Base-by-base conservation (phyloP, 2,888 invertebrate genomes). In the Lasioglossum calceatum region DNA sequence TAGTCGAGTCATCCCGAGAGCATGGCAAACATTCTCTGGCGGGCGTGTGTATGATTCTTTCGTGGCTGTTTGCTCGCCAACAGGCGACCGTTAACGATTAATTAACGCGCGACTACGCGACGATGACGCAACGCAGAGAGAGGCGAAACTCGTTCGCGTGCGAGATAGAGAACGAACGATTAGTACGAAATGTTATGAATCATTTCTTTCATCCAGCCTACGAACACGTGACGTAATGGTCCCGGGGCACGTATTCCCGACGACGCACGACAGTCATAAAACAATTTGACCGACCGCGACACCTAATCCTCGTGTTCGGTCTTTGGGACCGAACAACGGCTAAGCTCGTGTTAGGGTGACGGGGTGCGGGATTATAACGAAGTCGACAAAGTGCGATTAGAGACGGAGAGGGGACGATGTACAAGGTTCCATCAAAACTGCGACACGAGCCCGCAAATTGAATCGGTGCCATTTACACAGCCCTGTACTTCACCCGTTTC, bases 271-370 rank as follows among this genome's bases (percentile, higher is more conserved):
- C 61, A 27, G 61, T 27, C 61, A 27, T 61, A 27, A 61, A 61
- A 61, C 61, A 61, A 61, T 61, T 61, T 27, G 61, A 61, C 27
- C 61, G 61, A 27, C 61, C 61, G 61, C 61, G 61, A 61, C 61
- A 27, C 61, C 61, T 61, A 61, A 61, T 61, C 61, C 61, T 27
- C 61, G 61, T 61, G 61, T 61, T 61, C 61, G 61, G 61, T 61
- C 61, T 61, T 61, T 61, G 61, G 61, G 14, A 27, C 61, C 61
- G 61, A 61, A 61, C 61, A 61, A 27, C 61, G 27, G 61, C 61
- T 61, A 61, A 61, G 61, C 61, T 61, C 27, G 61, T 61, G 61
- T 61, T 61, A 61, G 61, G 61, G 61, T 61, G 61, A 61, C 61
- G 61, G 61, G 61, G 27, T 27, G 61, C 61, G 61, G 61, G 61